Base-by-base conservation (phyloP, 2,888 invertebrate species). In the Lasioglossum figueresi region DNA sequence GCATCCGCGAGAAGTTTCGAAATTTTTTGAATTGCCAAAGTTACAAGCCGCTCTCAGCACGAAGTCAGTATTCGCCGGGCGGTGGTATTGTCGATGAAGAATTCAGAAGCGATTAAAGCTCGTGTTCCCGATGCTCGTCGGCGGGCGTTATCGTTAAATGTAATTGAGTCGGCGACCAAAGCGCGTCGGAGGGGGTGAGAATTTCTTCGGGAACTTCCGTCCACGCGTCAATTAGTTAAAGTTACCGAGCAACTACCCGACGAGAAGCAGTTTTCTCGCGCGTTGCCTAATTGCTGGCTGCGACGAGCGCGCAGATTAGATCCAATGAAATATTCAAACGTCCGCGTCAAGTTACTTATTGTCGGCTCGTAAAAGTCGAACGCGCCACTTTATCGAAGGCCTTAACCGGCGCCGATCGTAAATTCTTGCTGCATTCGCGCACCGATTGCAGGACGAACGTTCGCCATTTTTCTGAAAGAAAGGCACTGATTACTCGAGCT, bases 261-360 rank as follows among this genome's bases (percentile, higher is more conserved):
- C n/a, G 43, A 31, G 27, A 34, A 5, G 45, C 23, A 5, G 71
- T 34, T 19, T 48, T 48, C 43, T 63, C 27, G 37, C 66, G 14
- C 19, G 23, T 40, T 45, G 4, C 10, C 31, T 82, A 77, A 84
- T 82, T 82, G 34, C 82, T 27, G 16, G n/a, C 23, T 5, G 43
- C 19, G 3, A 23, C 31, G 31, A 23, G 3, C 59, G 71, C 31
- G 19, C 31, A 76, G 70, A 80, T 31, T 66, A 10, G 83, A 89
- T 88, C 86, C 56, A 82, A 90, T 84, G 86, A 85, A 87, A 88
- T 79, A 89, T 88, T 89, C 77, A 79, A 63, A 71, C 52, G 72
- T 66, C 34, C 37, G 31, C 37, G 59, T 78, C 70, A 83, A 83
- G 56, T 80, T 74, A 73, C 79, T 86, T 86, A 86, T 88, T 86